A percentile compares a stretch with the other conserved stretches of the same genome.
These are phyloP conservation scores for Leucoraja erinaceus DNA, from an alignment of 2,113 vertebrate genomes.

Conservation along the genomic window DNA sequence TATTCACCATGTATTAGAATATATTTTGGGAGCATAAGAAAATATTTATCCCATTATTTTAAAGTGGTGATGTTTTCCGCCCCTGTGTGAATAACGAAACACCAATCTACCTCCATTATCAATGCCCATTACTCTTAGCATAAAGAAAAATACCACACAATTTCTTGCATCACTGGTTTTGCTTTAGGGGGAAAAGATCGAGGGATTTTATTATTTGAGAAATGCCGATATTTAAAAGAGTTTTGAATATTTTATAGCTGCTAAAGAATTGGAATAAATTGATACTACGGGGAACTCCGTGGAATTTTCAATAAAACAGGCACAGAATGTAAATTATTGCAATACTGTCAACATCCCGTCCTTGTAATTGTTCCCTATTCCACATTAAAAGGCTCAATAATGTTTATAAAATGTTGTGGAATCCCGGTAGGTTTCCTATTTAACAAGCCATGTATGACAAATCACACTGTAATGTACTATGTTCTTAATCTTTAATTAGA, in stretches of 20 bases:
- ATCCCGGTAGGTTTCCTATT: slow-evolving; percentile 79
- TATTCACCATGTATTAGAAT: background rate
- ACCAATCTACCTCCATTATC: background rate
- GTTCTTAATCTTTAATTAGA: slow-evolving; percentile 88
- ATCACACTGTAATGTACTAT: slow-evolving; percentile 83
- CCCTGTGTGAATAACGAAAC: background rate
- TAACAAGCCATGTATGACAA: slow-evolving; percentile 87
- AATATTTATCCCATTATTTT: slow-evolving; percentile 1
- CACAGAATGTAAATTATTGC: slow-evolving; percentile 26
- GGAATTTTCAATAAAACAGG: slow-evolving; percentile 23
- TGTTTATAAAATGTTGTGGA: slow-evolving; percentile 78
- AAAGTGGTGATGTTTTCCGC: background rate
- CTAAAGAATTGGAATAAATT: slow-evolving; percentile 28
- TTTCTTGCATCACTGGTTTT: background rate
- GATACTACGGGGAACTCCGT: background rate
- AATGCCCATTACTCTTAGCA: background rate
- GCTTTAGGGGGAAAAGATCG: background rate
- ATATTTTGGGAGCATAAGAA: background rate
- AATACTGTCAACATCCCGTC: slow-evolving; percentile 34
- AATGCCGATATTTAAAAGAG: slow-evolving; percentile 18
- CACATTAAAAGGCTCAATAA: slow-evolving; percentile 71
- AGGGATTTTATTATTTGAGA: slow-evolving; percentile 15
- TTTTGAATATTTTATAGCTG: slow-evolving; percentile 12
- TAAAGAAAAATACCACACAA: background rate
- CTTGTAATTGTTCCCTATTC: slow-evolving; percentile 41